Conservation (phyloP, 2,888 invertebrate species). For the Trilocha varians region DNA sequence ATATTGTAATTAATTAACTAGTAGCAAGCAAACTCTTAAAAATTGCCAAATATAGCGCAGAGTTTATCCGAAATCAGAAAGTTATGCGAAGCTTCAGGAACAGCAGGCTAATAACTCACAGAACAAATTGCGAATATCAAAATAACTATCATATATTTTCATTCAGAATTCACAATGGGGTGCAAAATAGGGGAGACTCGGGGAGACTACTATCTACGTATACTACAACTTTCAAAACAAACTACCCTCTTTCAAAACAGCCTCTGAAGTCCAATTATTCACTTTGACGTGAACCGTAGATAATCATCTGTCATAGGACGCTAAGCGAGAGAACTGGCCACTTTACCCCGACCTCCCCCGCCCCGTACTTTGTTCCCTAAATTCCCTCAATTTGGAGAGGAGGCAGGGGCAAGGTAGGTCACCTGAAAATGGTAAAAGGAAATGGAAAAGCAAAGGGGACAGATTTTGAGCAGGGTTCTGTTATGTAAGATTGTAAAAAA, state of each 20-base stretch:
- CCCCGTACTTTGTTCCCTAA: conserved; percentile 20
- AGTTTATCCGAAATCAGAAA: too few relatives aligned
- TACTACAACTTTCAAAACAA: neutral
- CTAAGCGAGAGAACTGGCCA: conserved; percentile 43
- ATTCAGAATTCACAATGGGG: too few relatives aligned
- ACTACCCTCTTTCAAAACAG: conserved; percentile 31
- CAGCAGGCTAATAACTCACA: too few relatives aligned
- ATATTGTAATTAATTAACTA: too few relatives aligned
- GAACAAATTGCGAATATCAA: too few relatives aligned
- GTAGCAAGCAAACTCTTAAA: too few relatives aligned
- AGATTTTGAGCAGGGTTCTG: conserved; percentile 50
- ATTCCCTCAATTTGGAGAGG: conserved; percentile 12
- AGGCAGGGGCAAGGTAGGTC: conserved; percentile 19
- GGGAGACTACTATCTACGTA: too few relatives aligned
- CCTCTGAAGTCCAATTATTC: conserved; percentile 68
- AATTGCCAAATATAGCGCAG: too few relatives aligned
- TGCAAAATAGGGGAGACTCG: too few relatives aligned
- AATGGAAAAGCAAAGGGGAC: conserved; percentile 49
- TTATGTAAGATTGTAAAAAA: conserved; percentile 54
- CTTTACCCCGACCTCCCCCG: conserved; percentile 30
- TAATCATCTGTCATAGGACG: conserved; percentile 70
- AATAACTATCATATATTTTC: too few relatives aligned
- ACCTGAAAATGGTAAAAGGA: conserved; percentile 24
- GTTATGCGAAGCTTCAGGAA: too few relatives aligned
- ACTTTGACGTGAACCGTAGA: conserved; percentile 67